phyloP scores from a whole-genome alignment of 1,140 invertebrate species.

The Latrodectus geometricus region DNA sequence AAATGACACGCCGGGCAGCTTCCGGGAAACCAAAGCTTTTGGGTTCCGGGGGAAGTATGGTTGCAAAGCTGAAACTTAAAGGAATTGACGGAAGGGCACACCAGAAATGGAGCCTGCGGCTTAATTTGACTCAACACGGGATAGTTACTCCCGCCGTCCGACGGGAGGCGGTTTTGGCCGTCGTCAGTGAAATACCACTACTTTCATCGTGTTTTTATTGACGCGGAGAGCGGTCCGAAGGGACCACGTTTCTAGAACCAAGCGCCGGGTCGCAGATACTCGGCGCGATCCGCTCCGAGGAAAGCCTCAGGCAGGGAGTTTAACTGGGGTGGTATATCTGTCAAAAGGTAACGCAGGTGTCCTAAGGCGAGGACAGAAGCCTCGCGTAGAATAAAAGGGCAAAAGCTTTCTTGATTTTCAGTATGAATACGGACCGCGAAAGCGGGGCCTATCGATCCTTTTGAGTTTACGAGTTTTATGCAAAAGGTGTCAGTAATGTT shows the following conservation, averaged over 20 bases:
- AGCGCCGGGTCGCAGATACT: constrained; percentile 66
- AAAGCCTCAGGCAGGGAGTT: constrained; percentile 82
- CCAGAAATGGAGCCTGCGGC: no score
- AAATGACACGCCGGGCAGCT: no score
- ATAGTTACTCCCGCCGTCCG: no score
- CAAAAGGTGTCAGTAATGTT: constrained; percentile 86
- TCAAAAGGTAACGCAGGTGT: constrained; percentile 88
- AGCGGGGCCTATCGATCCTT: constrained; percentile 77
- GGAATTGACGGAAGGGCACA: no score
- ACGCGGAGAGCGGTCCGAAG: neutral
- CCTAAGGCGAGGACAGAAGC: constrained; percentile 87
- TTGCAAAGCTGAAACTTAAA: no score
- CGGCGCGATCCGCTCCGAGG: constrained; percentile 75
- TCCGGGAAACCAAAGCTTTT: no score
- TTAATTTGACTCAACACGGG: no score
- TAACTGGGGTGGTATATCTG: constrained; percentile 86
- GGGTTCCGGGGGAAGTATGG: no score
- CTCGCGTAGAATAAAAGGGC: constrained; percentile 82
- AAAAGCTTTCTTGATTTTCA: constrained; percentile 77
- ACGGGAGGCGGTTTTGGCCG: no score
- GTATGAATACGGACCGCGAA: constrained; percentile 81
- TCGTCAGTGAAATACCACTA: constrained; percentile 76
- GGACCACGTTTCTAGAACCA: constrained; percentile 67
- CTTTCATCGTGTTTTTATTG: constrained; percentile 63
- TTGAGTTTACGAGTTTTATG: constrained; percentile 75